Evolutionary conservation across 2,113 vertebrate species (phyloP).

Genomic region (Coracopsis vasa): DNA sequence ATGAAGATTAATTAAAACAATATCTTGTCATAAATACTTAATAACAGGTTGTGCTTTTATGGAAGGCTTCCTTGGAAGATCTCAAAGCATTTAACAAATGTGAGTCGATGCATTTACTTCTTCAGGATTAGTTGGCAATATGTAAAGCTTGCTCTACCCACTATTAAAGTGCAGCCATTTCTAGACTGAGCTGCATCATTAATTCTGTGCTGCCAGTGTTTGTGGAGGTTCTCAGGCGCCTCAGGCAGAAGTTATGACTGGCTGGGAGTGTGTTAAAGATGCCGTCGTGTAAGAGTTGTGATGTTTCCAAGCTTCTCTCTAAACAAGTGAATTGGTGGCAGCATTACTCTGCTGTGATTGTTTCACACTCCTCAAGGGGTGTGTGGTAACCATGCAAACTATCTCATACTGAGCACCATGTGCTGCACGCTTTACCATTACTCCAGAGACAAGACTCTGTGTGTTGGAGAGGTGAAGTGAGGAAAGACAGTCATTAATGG

Average conservation of each 20-base stretch:
- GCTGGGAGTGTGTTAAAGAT: background rate
- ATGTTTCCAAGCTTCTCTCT: background rate
- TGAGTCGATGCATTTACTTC: background rate
- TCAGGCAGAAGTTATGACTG: background rate
- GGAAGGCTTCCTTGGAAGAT: background rate
- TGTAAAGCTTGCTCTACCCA: background rate
- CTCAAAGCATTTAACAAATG: background rate
- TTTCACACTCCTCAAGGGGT: background rate
- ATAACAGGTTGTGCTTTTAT: background rate
- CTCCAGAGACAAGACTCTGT: background rate
- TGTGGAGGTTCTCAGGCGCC: background rate
- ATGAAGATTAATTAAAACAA: background rate
- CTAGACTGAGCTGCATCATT: background rate
- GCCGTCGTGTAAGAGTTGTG: background rate
- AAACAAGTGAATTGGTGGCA: background rate
- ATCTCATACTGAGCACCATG: fast-evolving
- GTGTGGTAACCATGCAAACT: background rate
- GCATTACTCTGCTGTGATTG: background rate
- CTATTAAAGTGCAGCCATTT: background rate
- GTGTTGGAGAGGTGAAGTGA: background rate
- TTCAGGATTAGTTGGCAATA: background rate
- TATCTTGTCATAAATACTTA: constrained; percentile 3
- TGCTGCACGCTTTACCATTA: fast-evolving
- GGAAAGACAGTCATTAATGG: fast-evolving
- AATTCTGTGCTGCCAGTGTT: background rate